Evolutionary conservation across 2,888 invertebrate species (phyloP).

Genomic region (Lochmaea capreae): DNA sequence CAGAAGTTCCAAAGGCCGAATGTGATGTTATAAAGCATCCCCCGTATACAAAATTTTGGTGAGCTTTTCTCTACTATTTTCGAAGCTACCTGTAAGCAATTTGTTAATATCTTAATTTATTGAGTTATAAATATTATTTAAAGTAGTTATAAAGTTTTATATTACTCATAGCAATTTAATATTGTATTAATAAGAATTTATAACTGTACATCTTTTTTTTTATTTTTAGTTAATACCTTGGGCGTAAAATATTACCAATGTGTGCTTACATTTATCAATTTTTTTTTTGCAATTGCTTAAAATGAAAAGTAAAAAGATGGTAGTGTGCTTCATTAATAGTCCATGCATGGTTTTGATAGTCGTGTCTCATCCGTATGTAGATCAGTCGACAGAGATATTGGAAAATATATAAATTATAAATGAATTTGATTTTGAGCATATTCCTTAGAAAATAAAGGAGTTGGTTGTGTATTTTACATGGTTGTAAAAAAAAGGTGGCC

Average conservation of each 20-base stretch:
- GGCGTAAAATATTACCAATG: slow-evolving; percentile 12
- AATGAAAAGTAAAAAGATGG: slow-evolving; percentile 10
- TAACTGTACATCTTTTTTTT: slow-evolving; percentile 29
- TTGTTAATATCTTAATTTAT: slow-evolving; percentile 35
- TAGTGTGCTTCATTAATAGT: slow-evolving; percentile 30
- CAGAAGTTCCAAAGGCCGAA: not conserved
- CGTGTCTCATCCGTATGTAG: slow-evolving; percentile 12
- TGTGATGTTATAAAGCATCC: slow-evolving; percentile 6
- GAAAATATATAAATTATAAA: not conserved
- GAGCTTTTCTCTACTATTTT: slow-evolving; percentile 21
- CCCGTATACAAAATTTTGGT: slow-evolving; percentile 1
- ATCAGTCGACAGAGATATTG: not conserved
- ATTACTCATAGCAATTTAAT: slow-evolving; percentile 32
- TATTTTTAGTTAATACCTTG: slow-evolving; percentile 14
- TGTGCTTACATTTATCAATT: slow-evolving; percentile 24
- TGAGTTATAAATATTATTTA: slow-evolving; percentile 28
- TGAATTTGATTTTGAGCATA: not conserved
- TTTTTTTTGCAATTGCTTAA: slow-evolving; percentile 26
- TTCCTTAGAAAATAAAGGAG: too few relatives aligned
- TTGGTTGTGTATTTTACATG: too few relatives aligned
- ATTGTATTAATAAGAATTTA: slow-evolving; percentile 19
- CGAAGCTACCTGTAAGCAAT: slow-evolving; percentile 17
- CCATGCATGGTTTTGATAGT: slow-evolving; percentile 26
- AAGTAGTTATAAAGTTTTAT: slow-evolving; percentile 31
- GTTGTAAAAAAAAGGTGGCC: too few relatives aligned